Evolutionary conservation across 2,113 vertebrate species (phyloP).

Genomic region (Salminus brasiliensis): DNA sequence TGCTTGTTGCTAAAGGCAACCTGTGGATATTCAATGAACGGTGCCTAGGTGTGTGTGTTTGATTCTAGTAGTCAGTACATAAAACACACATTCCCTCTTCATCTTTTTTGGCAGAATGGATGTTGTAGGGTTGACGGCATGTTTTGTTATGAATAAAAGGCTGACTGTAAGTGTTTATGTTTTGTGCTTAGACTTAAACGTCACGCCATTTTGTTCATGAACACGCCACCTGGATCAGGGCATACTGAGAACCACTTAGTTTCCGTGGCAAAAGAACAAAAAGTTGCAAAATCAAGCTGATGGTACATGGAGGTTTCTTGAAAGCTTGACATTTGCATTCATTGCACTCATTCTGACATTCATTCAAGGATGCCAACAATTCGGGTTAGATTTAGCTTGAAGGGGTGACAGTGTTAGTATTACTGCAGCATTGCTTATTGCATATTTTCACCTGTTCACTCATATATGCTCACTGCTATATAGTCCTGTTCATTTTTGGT

Average conservation of each 20-base stretch:
- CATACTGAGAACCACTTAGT: not conserved
- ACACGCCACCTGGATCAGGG: constrained; percentile 6
- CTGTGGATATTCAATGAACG: not conserved
- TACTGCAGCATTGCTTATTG: no score
- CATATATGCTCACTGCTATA: no score
- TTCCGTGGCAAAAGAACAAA: not conserved
- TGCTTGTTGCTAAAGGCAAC: constrained; percentile 15
- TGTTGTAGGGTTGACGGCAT: not conserved
- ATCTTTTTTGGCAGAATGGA: not conserved
- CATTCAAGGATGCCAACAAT: no score
- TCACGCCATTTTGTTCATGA: constrained; percentile 14
- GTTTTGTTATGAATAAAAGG: constrained; percentile 2
- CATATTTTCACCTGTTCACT: no score
- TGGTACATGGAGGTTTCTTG: not conserved
- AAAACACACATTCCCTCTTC: not conserved
- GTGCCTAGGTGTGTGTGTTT: constrained; percentile 4
- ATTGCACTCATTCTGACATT: not conserved
- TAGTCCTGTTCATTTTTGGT: no score
- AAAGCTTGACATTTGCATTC: not conserved
- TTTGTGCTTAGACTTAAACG: no score
- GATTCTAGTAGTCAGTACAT: not conserved
- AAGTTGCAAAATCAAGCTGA: not conserved
- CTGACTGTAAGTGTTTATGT: not conserved
- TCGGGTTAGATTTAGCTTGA: no score
- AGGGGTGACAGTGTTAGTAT: no score